Evolutionary conservation across 2,797 vertebrate species (phyloP).

Genomic region (Bradypodion ventrale): DNA sequence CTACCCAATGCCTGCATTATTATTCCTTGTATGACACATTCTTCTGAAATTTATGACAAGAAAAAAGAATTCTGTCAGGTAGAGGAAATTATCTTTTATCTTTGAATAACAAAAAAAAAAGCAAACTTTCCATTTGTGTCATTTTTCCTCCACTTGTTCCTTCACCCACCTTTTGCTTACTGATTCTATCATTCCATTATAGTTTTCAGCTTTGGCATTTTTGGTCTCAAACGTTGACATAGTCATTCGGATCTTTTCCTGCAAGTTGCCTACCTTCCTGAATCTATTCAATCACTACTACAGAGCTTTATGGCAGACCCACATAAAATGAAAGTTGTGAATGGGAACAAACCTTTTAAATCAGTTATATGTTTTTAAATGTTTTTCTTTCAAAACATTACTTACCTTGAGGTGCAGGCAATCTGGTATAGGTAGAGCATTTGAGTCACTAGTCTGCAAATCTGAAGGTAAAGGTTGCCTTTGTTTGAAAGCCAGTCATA

Average conservation of each 20-base stretch:
- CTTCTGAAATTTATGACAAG: slow-evolving; percentile 40
- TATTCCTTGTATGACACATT: slow-evolving; percentile 29
- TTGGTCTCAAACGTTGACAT: slow-evolving; percentile 14
- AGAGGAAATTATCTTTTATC: slow-evolving; percentile 42
- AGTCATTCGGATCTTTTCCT: slow-evolving; percentile 28
- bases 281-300: slow-evolving; percentile 24
- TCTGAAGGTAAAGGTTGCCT: too few species aligned
- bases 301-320: slow-evolving; percentile 5
- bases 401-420: neutral
- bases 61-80: slow-evolving; percentile 42
- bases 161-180: slow-evolving; percentile 41
- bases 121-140: slow-evolving; percentile 42
- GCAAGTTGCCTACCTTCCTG: slow-evolving; percentile 29
- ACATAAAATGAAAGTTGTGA: neutral
- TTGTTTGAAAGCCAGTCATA: too few species aligned
- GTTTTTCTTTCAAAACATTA: neutral
- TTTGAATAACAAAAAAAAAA: slow-evolving; percentile 55
- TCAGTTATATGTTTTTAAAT: neutral
- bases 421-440: slow-evolving; percentile 4
- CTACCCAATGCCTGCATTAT: slow-evolving; percentile 5
- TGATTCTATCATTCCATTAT: slow-evolving; percentile 44
- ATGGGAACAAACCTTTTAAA: slow-evolving; percentile 17
- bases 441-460: neutral
- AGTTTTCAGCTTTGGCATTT: slow-evolving; percentile 42
- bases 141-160: slow-evolving; percentile 42